phyloP scores from a whole-genome alignment of 2,113 vertebrate species.

The Perognathus longimembris region DNA sequence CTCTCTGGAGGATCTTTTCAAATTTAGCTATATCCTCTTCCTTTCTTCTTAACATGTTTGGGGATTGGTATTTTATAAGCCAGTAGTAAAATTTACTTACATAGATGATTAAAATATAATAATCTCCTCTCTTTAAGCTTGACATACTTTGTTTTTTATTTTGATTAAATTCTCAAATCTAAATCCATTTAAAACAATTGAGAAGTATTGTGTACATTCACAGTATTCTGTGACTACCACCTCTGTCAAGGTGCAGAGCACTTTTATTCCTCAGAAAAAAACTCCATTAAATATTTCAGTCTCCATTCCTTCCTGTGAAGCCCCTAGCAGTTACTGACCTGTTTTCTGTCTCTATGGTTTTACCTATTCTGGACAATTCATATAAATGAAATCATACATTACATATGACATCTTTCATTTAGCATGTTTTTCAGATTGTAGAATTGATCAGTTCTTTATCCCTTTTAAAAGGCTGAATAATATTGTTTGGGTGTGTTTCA shows the following conservation, averaged over 20 bases:
- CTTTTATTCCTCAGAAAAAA: background rate
- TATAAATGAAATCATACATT: slow-evolving; percentile 21
- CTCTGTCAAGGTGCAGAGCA: background rate
- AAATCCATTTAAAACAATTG: slow-evolving; percentile 33
- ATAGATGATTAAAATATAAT: slow-evolving; percentile 40
- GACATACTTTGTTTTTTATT: background rate
- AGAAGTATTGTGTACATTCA: slow-evolving; percentile 22
- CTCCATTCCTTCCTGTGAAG: background rate
- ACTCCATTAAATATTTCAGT: background rate
- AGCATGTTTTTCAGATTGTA: slow-evolving; percentile 1
- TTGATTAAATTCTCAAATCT: slow-evolving; percentile 34
- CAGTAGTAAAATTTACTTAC: slow-evolving; percentile 28
- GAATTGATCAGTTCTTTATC: slow-evolving; percentile 27
- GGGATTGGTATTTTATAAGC: slow-evolving; percentile 5
- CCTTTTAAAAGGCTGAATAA: slow-evolving; percentile 31
- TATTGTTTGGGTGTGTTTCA: slow-evolving; percentile 18
- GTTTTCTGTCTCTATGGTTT: slow-evolving; percentile 3
- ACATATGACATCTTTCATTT: slow-evolving; percentile 20
- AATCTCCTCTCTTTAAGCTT: slow-evolving; percentile 6
- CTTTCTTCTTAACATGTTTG: slow-evolving; percentile 35
- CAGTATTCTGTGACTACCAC: background rate
- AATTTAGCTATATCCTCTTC: slow-evolving; percentile 14
- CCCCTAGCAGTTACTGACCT: background rate
- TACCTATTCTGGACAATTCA: slow-evolving; percentile 30
- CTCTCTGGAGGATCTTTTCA: slow-evolving; percentile 41